Conservation (phyloP, 2,797 vertebrate species). For the Sebastes trivittatus region DNA sequence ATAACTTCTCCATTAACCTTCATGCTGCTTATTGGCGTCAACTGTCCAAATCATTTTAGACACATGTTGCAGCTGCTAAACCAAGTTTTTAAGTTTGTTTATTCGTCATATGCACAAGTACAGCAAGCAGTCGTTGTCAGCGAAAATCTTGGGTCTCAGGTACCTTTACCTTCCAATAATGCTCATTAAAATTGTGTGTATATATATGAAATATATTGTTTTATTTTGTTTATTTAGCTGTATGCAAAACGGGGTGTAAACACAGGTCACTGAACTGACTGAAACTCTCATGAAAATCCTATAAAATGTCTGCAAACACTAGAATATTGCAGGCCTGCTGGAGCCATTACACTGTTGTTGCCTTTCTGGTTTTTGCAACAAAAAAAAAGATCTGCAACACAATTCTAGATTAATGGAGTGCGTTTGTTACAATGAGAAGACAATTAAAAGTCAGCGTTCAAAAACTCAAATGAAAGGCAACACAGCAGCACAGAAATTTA, state of each 20-base stretch:
- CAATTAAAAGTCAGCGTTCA: neutral
- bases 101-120: too few relatives aligned
- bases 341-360: neutral
- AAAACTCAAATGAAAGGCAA: slow-evolving; percentile 6
- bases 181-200: too few relatives aligned
- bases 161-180: too few relatives aligned
- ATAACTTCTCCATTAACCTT: neutral
- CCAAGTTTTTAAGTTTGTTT: too few relatives aligned
- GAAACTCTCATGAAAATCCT: slow-evolving; percentile 5
- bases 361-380: neutral
- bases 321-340: slow-evolving; percentile 6
- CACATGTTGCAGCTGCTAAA: neutral
- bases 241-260: neutral
- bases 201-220: neutral
- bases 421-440: neutral
- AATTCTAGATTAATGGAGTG: neutral
- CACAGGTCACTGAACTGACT: slow-evolving; percentile 31
- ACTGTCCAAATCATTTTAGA: neutral
- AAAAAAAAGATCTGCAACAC: neutral
- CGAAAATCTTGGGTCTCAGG: too few relatives aligned
- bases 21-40: neutral
- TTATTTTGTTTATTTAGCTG: neutral
- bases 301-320: neutral
- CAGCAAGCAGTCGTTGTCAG: too few relatives aligned
- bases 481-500: neutral